phyloP scores from a whole-genome alignment of 2,113 vertebrate genomes.

The Mus musculus region GRCm39 chr9:94403501-94404000 shows the following conservation, averaged over 20 bases:
- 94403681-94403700: not conserved
- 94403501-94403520: not conserved
- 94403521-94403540: not conserved
- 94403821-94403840: not conserved
- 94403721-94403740: not conserved
- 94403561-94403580: not conserved
- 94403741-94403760: not conserved
- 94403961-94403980: not conserved
- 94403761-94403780: not conserved
- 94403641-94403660: not conserved
- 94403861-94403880: not conserved
- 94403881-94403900: not conserved
- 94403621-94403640: not conserved
- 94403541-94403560: not conserved
- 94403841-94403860: not conserved
- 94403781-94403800: slow-evolving; percentile 7
- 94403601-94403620: not conserved
- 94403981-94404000: not conserved
- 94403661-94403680: not conserved
- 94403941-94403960: not conserved
- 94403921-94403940: not conserved
- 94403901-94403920: not conserved
- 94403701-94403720: slow-evolving; percentile 27
- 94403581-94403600: not conserved
- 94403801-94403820: not conserved